Evolutionary conservation across 1,140 invertebrate genomes (phyloP).

Genomic region (Lordiphosa collinella): DNA sequence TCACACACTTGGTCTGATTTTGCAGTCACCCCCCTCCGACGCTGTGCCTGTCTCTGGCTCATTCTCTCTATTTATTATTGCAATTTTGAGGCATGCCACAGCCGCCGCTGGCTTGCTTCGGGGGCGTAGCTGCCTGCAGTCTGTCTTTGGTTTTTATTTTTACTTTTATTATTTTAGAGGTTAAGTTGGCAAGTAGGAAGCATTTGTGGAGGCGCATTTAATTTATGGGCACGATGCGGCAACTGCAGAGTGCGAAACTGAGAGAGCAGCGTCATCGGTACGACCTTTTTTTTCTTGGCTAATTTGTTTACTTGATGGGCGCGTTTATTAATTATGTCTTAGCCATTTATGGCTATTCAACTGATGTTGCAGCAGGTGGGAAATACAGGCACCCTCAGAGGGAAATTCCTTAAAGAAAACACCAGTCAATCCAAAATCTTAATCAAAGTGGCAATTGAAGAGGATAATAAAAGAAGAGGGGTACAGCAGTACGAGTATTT

Average conservation of each 20-base stretch:
- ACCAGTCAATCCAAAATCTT: too few relatives aligned
- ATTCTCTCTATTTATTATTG: slow-evolving; percentile 41
- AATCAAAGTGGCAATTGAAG: too few relatives aligned
- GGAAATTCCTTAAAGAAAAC: background rate
- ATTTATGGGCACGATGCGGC: slow-evolving; percentile 62
- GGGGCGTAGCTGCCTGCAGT: slow-evolving; percentile 46
- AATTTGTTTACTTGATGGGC: background rate
- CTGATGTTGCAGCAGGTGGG: too few relatives aligned
- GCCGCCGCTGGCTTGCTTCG: slow-evolving; percentile 31
- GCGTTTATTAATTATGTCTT: slow-evolving; percentile 7
- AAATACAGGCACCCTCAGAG: too few relatives aligned
- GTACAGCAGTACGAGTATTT: too few relatives aligned
- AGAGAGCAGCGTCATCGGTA: background rate
- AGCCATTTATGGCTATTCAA: background rate
- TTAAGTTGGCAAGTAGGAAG: slow-evolving; percentile 72
- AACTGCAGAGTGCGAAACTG: slow-evolving; percentile 21
- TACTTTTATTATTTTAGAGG: slow-evolving; percentile 60
- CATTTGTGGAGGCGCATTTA: slow-evolving; percentile 59
- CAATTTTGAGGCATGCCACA: slow-evolving; percentile 55
- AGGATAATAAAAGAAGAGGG: too few relatives aligned
- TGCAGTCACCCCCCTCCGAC: slow-evolving; percentile 19
- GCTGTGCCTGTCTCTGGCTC: slow-evolving; percentile 1
- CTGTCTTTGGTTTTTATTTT: slow-evolving; percentile 22
- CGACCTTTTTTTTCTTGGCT: slow-evolving; percentile 1
- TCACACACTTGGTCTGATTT: slow-evolving; percentile 74